Evolutionary conservation across 2,797 vertebrate genomes (phyloP).

Genomic region (Lepilemur ruficaudatus): DNA sequence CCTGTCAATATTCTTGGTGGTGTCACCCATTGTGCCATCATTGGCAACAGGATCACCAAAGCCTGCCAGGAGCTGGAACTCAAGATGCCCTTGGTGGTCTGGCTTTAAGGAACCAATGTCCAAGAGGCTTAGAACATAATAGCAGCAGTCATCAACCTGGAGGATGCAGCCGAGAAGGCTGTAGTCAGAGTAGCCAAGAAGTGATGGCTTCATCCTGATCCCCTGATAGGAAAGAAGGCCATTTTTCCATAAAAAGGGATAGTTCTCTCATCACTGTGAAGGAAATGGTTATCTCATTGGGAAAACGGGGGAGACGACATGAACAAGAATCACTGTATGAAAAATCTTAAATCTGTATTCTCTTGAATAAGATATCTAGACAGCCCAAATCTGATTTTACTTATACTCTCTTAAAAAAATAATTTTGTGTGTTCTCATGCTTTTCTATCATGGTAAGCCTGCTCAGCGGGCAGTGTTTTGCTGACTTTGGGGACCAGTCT

Average conservation of each 20-base stretch:
- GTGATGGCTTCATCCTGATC: slow-evolving; percentile 64
- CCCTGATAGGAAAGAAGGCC: neutral
- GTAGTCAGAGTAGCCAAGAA: slow-evolving; percentile 92
- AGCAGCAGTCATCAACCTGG: slow-evolving; percentile 94
- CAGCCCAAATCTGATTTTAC: slow-evolving; percentile 10
- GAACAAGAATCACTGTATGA: neutral
- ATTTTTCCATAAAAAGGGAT: neutral
- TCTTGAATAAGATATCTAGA: neutral
- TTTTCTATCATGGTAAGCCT: neutral
- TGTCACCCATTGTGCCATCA: neutral
- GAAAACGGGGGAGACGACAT: neutral
- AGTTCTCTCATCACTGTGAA: slow-evolving; percentile 40
- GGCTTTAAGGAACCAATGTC: slow-evolving; percentile 93
- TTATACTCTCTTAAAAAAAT: slow-evolving; percentile 16
- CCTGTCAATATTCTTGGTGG: neutral
- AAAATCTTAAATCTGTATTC: slow-evolving; percentile 35
- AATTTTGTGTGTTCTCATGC: neutral
- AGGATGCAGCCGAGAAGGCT: slow-evolving; percentile 95
- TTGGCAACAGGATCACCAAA: neutral
- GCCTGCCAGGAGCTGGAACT: neutral
- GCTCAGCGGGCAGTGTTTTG: neutral
- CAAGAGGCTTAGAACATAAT: slow-evolving; percentile 92
- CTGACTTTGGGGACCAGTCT: neutral
- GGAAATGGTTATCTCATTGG: neutral
- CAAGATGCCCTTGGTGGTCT: neutral